Base-by-base conservation (phyloP, 2,888 invertebrate genomes). In the Athripsodes cinereus region DNA sequence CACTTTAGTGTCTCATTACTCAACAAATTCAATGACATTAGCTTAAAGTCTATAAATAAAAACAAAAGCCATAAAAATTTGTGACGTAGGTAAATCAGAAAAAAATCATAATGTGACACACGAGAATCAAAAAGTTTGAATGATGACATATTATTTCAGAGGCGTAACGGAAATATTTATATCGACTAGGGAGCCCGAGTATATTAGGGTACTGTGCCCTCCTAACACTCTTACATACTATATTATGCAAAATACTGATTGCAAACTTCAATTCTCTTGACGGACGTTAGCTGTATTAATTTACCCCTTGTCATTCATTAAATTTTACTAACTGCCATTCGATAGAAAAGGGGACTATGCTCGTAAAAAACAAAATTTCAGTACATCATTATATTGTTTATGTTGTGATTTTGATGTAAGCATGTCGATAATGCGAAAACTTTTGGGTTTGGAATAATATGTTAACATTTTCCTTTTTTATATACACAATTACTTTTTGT, bases 231-330 rank as follows among this genome's bases (percentile, higher is more conserved):
- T 40, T 40, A 26, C 26, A 26, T 26, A 26, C 48, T 54, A 50
- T 40, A 62, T 62, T 62, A 62, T 62, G 60, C 60, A 62, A 58
- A 60, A 58, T 60, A 55, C 60, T 62, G 62, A 62, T 62, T 62
- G 62, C 60, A 62, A 62, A 62, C 60, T 60, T 58, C 51, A 49
- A 53, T 40, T 59, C 62, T 62, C 59, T 55, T 54, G 62, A 57
- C 59, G 59, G 49, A 50, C 49, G 49, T 55, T 55, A 57, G 44
- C 51, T 54, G 57, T 35, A 57, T 60, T 60, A 60, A 60, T 57
- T 57, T 47, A 53, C 52, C 52, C 58, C 57, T 40, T 50, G 26
- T 19, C 50, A 35, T 22, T 19, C 48, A 55, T 50, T 46, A 55
- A 55, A 40, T 50, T 55, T 55, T 50, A 35, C 44, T 21, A 40